Percentiles rank a stretch among this genome's conserved stretches.
Evolutionary conservation across 2,113 vertebrate genomes (phyloP).

Genomic region (Sorex araneus): DNA sequence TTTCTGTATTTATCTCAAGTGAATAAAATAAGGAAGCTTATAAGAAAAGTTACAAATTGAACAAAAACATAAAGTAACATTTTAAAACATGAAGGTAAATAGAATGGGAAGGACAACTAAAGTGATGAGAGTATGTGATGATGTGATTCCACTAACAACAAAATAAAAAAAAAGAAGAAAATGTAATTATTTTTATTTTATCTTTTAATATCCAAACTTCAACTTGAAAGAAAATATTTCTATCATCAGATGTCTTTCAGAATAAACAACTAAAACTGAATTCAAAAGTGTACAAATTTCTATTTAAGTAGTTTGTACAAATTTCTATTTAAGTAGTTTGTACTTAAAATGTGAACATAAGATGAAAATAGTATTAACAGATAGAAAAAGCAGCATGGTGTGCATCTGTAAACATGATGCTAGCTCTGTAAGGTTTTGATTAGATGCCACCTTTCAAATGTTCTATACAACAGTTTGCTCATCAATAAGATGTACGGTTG

Average conservation of each 20-base stretch:
- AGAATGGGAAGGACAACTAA: neutral
- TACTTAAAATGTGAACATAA: conserved; percentile 3
- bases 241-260: neutral
- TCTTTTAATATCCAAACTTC: neutral
- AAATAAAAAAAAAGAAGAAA: neutral
- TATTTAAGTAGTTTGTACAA: neutral
- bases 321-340: neutral
- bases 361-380: neutral
- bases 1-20: conserved; percentile 6
- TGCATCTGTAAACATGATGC: too few species aligned
- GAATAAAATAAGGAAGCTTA: conserved; percentile 17
- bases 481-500: neutral
- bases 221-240: neutral
- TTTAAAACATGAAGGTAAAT: neutral
- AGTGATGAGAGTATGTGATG: neutral
- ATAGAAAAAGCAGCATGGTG: neutral
- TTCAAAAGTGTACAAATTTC: neutral
- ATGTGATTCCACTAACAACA: neutral
- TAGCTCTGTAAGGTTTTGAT: neutral
- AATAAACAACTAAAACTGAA: neutral
- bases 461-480: neutral
- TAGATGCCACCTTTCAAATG: neutral
- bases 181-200: neutral
- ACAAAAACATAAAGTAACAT: conserved; percentile 5
- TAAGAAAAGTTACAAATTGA: neutral